A percentile compares a stretch with the other conserved stretches of the same genome.
These are phyloP conservation scores for Drosophila nasuta DNA, from an alignment of 1,140 invertebrate species.

Conservation along the genomic window DNA sequence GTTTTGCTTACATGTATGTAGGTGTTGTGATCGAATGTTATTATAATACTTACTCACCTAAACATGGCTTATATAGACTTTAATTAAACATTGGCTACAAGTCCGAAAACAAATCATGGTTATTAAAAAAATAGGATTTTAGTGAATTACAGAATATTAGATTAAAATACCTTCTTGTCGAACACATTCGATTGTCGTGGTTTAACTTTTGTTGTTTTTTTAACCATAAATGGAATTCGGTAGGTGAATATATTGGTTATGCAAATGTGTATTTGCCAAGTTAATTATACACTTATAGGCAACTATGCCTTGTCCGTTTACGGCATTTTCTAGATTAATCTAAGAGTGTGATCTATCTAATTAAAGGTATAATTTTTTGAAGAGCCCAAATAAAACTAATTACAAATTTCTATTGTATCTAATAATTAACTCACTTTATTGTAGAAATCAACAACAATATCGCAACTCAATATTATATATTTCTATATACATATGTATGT, in stretches of 20 bases:
- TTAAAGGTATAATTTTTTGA: neutral
- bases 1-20: conserved; percentile 37
- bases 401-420: too few relatives aligned
- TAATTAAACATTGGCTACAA: neutral
- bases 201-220: neutral
- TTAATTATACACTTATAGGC: neutral
- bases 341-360: too few relatives aligned
- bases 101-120: neutral
- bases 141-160: too few relatives aligned
- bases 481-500: too few relatives aligned
- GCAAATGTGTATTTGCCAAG: conserved; percentile 27
- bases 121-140: neutral
- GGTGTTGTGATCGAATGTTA: conserved; percentile 35
- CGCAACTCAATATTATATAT: too few relatives aligned
- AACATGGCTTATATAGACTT: neutral
- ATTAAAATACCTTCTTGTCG: neutral
- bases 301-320: neutral
- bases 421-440: too few relatives aligned
- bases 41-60: neutral
- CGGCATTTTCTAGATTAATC: conserved; percentile 1
- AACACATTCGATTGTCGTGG: neutral
- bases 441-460: too few relatives aligned
- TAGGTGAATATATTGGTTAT: conserved; percentile 32
- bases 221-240: neutral
- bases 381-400: neutral